These are phyloP conservation scores for Actinopyga echinites DNA, from an alignment of 53 echinoderm and acorn worm species.

Conservation along the genomic window DNA sequence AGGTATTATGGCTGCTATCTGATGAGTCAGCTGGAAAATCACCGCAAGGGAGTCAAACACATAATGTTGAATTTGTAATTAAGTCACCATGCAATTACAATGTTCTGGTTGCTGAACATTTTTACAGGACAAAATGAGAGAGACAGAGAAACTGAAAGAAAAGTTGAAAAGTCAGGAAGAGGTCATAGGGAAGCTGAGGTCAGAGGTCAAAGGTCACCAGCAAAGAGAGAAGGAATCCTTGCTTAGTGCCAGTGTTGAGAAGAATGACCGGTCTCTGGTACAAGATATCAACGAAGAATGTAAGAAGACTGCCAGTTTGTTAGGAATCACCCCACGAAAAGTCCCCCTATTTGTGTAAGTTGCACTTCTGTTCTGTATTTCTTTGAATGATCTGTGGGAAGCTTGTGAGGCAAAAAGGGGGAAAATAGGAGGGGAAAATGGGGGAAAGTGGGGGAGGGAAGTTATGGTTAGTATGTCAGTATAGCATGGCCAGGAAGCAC, in stretches of 20 bases:
- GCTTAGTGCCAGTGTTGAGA: conserved; percentile 28
- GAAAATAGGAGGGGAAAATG: too few species aligned
- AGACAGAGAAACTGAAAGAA: conserved; percentile 67
- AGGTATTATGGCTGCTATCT: too few species aligned
- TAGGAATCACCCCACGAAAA: conserved; percentile 52
- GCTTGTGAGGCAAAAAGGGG: too few species aligned
- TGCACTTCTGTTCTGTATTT: background rate
- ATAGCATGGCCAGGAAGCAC: too few species aligned
- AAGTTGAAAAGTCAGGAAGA: conserved; percentile 80
- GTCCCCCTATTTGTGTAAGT: conserved; percentile 7
- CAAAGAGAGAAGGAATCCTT: conserved; percentile 60
- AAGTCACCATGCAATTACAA: too few species aligned
- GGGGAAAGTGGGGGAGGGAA: too few species aligned
- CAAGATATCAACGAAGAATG: conserved; percentile 88
- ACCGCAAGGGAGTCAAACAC: too few species aligned
- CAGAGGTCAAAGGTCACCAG: conserved; percentile 77
- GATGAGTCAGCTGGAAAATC: too few species aligned
- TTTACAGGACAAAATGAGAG: conserved; percentile 76
- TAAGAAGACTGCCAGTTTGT: conserved; percentile 68
- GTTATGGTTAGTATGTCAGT: too few species aligned
- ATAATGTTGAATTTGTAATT: too few species aligned
- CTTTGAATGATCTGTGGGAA: background rate
- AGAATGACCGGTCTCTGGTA: conserved; percentile 63
- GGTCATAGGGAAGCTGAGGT: conserved; percentile 75
- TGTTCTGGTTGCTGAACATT: too few species aligned